Percentiles rank a stretch among this genome's conserved stretches.
Evolutionary conservation across 2,888 invertebrate genomes (phyloP).

Genomic region (Homarus gammarus): DNA sequence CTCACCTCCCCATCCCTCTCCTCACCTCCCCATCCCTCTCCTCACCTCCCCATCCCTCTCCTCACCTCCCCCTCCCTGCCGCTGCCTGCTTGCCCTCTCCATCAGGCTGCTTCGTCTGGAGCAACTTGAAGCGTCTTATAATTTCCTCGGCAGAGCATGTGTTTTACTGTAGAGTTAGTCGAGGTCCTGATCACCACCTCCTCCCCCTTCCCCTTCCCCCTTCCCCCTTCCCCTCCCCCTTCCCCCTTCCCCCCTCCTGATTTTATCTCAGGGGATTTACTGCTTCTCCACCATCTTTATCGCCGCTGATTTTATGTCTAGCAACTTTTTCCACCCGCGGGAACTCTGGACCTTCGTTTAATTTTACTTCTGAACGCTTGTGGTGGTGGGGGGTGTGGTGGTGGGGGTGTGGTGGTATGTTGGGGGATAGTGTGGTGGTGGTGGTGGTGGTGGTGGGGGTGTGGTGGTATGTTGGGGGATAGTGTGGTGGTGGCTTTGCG

Average conservation of each 20-base stretch:
- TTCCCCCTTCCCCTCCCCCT: not conserved
- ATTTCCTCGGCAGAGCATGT: conserved; percentile 17
- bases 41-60: not conserved
- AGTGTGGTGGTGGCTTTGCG: not conserved
- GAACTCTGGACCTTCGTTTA: not conserved
- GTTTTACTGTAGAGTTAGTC: conserved; percentile 22
- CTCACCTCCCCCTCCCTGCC: not conserved
- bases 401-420: not conserved
- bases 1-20: not conserved
- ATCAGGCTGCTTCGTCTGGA: not conserved
- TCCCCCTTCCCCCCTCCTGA: not conserved
- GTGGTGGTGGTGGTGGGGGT: not conserved
- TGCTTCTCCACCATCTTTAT: conserved; percentile 31
- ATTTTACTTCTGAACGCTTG: not conserved
- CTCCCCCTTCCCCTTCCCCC: not conserved
- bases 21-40: not conserved
- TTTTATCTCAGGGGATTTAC: conserved; percentile 41
- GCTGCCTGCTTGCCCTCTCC: conserved; percentile 4
- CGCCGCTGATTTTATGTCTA: conserved; percentile 48
- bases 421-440: not conserved
- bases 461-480: no score
- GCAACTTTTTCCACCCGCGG: conserved; percentile 31
- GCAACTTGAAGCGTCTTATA: conserved; percentile 18
- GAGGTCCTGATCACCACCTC: no score
- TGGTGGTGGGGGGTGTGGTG: not conserved